These are phyloP conservation scores for Diarsia brunnea DNA, from an alignment of 2,888 invertebrate species.

Conservation along the genomic window DNA sequence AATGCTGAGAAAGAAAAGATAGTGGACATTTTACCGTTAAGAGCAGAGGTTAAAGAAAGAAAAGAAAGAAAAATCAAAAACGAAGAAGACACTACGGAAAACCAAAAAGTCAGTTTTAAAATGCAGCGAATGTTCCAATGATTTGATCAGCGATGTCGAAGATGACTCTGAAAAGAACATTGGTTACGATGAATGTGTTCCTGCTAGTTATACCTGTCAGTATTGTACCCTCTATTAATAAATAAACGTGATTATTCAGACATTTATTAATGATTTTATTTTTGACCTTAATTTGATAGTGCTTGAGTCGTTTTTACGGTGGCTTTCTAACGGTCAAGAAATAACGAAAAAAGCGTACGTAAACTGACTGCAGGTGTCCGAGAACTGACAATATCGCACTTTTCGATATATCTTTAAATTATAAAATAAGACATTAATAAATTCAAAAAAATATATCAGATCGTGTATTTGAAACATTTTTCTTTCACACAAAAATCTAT, in stretches of 20 bases:
- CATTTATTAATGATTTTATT: neutral
- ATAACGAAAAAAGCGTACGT: neutral
- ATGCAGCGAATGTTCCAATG: neutral
- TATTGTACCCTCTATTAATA: neutral
- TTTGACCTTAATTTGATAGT: neutral
- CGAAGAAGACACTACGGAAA: neutral
- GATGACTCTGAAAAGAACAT: neutral
- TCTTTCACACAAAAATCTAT: neutral
- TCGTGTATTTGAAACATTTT: neutral
- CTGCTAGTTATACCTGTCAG: neutral
- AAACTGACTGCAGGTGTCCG: slow-evolving; percentile 1
- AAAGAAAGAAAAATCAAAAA: neutral
- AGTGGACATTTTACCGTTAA: too few species aligned
- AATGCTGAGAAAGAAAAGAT: too few species aligned
- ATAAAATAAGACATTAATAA: neutral
- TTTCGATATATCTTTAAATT: slow-evolving; percentile 1
- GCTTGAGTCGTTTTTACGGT: neutral
- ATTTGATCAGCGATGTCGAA: neutral
- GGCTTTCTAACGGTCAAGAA: neutral
- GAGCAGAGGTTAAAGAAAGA: neutral
- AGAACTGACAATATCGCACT: neutral
- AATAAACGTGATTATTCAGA: neutral
- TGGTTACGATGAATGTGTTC: neutral
- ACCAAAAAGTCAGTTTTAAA: neutral
- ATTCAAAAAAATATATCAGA: neutral